Conservation (phyloP, 1,140 invertebrate species). For the Dolichoris vasculosae region DNA sequence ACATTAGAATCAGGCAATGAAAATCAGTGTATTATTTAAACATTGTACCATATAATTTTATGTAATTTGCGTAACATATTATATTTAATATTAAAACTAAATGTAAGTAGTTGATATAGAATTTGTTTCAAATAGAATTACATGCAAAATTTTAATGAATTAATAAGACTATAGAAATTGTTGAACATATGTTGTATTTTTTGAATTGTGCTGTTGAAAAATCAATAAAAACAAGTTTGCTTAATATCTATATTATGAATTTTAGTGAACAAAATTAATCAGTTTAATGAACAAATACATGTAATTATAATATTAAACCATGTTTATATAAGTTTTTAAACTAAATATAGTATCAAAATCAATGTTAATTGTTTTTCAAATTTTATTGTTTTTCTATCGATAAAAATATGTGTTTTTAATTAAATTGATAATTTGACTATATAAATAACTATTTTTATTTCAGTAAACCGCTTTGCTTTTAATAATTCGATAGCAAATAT, state of each 20-base stretch:
- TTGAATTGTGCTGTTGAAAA: background rate
- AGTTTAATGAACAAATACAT: background rate
- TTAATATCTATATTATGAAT: background rate
- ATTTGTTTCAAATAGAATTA: no score
- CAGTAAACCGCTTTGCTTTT: background rate
- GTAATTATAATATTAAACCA: background rate
- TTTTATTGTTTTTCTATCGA: background rate
- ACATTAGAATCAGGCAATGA: no score
- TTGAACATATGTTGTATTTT: no score
- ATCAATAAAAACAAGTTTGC: background rate
- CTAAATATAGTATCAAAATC: background rate
- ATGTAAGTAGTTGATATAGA: no score
- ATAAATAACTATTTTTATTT: constrained; percentile 12
- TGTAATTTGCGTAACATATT: no score
- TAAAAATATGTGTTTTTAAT: background rate
- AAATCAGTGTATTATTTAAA: no score
- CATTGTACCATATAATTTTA: no score
- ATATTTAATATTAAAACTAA: no score
- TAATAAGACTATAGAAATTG: no score
- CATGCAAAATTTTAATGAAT: no score
- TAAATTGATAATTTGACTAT: background rate
- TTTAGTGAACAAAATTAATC: background rate
- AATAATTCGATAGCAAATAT: constrained; percentile 5
- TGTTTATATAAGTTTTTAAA: background rate
- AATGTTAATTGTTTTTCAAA: background rate